Evolutionary conservation across 2,888 invertebrate genomes (phyloP), one percentile per base, ranked within the genome.

Genomic region (Steinernema carpocapsae): DNA sequence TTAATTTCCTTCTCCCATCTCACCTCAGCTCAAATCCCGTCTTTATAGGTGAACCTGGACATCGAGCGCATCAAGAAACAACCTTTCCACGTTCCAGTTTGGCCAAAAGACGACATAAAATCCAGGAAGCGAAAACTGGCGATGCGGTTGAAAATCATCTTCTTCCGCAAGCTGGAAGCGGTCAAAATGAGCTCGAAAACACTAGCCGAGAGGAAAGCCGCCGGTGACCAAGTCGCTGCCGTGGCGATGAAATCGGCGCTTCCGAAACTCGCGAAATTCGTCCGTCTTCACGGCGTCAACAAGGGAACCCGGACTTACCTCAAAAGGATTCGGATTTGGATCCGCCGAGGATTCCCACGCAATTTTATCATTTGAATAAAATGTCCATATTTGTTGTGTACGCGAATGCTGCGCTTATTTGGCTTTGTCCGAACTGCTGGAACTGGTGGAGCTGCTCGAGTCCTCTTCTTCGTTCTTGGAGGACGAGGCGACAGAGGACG

Each of bases 161-260:
- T 56, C 26, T 22, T 26, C 56, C 22, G 22, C 6, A 56, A 56
- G 56, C 26, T 26, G 2, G 56, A 22, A 26, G 56, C 56, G 6
- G 24, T 56, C 24, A 56, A 26, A 26, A 6, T 22, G 24, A 24
- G 56, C 17, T 22, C 56, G 24, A 56, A 26, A 24, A 56, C 56
- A 7, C 22, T 3, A 26, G 7, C 2, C 4, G 56, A 56, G 26
- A 56, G 56, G 26, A 10, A 17, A 6, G 24, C 10, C 26, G 22
- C 6, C 56, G 6, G 26, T 7, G 56, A 56, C 7, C 14, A 17
- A 26, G 26, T 56, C 22, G 22, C 56, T 14, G 22, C 56, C 4
- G 26, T 56, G 56, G 56, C 56, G 26, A 56, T 56, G 56, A 56
- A 56, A 19, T 24, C 22, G 14, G 56, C 26, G 6, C 56, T 56